Base-by-base conservation (phyloP, 2,797 vertebrate species). In the Cirrhinus molitorella region DNA sequence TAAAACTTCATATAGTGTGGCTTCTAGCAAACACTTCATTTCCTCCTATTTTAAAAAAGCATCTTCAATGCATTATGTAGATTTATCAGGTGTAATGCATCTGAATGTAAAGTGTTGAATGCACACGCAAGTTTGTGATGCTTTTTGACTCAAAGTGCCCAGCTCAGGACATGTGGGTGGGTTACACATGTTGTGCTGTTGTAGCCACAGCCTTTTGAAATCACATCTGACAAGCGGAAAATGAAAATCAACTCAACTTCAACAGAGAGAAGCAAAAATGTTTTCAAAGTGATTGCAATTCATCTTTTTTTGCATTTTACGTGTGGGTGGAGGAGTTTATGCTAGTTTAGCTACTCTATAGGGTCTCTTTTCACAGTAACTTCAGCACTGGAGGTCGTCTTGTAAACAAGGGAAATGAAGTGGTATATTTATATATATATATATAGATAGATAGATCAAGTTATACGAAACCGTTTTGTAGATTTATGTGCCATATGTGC, bases 101-200 rank as follows among this genome's bases (percentile, higher is more conserved):
- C 12, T 47, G 31, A 23, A 70, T 59, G 21, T 34, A 47, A n/a
- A 80, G 23, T 77, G 57, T 61, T 43, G 37, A 81, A 86, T 77
- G 72, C 84, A 83, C 10, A 74, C 34, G 16, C 40, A 73, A 31
- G 14, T 23, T 81, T 17, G 28, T 23, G 74, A 59, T 87, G 61
- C 49, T 76, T 85, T 87, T 88, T 84, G 68, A 85, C 51, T 85
- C 75, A 21, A 81, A 81, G 79, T 80, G 80, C 43, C 80, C 73
- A 79, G 71, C 79, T 88, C 80, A 83, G 84, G 77, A 86, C 81
- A 79, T 55, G 71, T 78, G 79, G 80, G 84, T 80, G 88, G 77
- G 72, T 80, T 74, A 67, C 86, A 87, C 81, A 87, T 88, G 85
- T 89, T 85, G 79, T 80, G 71, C 82, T 85, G 87, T 86, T 88